Base-by-base conservation (phyloP, 2,888 invertebrate species). In the Piscicola geometra region DNA sequence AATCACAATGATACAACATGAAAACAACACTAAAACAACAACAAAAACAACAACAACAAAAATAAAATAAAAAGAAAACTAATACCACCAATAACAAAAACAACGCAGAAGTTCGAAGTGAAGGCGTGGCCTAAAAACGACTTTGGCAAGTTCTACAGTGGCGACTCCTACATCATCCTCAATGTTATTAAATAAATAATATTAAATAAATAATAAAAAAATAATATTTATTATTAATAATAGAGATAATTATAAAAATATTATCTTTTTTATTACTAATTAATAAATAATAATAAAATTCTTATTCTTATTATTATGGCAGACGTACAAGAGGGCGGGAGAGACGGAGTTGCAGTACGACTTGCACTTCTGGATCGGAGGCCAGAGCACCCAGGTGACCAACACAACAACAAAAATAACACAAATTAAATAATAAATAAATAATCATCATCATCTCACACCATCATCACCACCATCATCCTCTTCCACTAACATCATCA, bases 351-450 rank as follows among this genome's bases (percentile, higher is more conserved):
- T 85, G 5, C 76, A 80, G 9, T 84, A 81, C 77, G 85, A 85
- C 76, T 82, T 84, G 3, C 85, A 85, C 79, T 85, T 85, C 80
- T 85, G 85, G 85, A 85, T 85, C 75, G 85, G 85, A 9, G 81
- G 82, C 75, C 80, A 81, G 79, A 85, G 85, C 78, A 82, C 85
- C 21, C 84, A 84, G 82, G 85, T 84, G 18, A n/a, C n/a, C n/a
- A n/a, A n/a, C n/a, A n/a, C n/a, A n/a, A n/a, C n/a, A n/a, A n/a
- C n/a, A n/a, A n/a, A n/a, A n/a, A n/a, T n/a, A n/a, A n/a, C n/a
- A n/a, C n/a, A n/a, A n/a, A n/a, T n/a, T n/a, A n/a, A n/a, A n/a
- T n/a, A n/a, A n/a, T n/a, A n/a, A n/a, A n/a, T n/a, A n/a, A n/a
- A n/a, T n/a, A n/a, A n/a, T n/a, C n/a, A n/a, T n/a, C n/a, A n/a